A percentile compares a stretch with the other conserved stretches of the same genome.
Conservation (phyloP, 2,888 invertebrate genomes). For the Euproctis similis region DNA sequence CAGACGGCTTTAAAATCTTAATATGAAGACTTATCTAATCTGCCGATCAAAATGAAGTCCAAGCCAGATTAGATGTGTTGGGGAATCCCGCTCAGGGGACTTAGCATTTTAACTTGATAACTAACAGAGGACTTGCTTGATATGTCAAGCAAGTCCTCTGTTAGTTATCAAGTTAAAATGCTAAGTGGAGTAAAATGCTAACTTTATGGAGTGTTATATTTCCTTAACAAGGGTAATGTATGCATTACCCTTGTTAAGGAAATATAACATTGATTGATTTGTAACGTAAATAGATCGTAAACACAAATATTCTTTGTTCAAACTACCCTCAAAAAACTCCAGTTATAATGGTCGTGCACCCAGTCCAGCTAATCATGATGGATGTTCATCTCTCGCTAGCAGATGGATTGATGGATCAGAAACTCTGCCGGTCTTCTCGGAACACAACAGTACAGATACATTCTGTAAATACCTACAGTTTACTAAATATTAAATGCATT, state of each 20-base stretch:
- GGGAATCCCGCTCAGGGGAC: constrained; percentile 1
- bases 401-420: constrained; percentile 25
- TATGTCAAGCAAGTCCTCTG: no score
- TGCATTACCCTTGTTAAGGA: background rate
- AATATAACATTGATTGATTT: background rate
- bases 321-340: constrained; percentile 15
- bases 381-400: constrained; percentile 21
- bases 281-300: constrained; percentile 1
- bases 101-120: background rate
- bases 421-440: no score
- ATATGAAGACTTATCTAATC: no score
- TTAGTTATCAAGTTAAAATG: background rate
- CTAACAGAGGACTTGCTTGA: no score
- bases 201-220: no score
- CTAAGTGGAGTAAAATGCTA: no score
- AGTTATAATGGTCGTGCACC: constrained; percentile 16
- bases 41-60: no score
- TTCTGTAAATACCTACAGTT: background rate
- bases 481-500: no score
- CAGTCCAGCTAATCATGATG: constrained; percentile 31
- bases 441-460: constrained; percentile 7
- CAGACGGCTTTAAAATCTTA: no score
- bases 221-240: no score
- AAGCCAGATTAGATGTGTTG: no score
- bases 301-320: constrained; percentile 18